These are phyloP conservation scores for Halcyon leucocephala DNA, from an alignment of 2,797 vertebrate species.

Conservation along the genomic window DNA sequence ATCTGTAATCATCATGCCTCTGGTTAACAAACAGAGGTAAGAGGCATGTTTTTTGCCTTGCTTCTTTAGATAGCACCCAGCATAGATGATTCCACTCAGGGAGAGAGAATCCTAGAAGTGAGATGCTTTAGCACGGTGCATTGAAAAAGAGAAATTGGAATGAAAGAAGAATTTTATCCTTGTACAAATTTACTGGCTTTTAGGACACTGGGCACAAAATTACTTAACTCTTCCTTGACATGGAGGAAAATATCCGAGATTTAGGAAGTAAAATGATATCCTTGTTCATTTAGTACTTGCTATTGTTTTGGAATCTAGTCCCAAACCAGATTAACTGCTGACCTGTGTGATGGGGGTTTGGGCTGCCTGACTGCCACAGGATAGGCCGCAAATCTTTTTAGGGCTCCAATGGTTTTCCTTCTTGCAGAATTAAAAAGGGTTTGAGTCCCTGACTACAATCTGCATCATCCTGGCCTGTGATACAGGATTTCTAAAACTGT, in stretches of 20 bases:
- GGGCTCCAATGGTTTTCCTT: not conserved
- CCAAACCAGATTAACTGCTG: not conserved
- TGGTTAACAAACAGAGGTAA: not conserved
- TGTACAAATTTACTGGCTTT: not conserved
- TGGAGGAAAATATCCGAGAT: not conserved
- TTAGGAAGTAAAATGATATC: not conserved
- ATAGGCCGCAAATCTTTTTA: not conserved
- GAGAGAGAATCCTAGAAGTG: not conserved
- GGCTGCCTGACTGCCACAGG: not conserved
- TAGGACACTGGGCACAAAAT: not conserved
- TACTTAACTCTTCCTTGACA: not conserved
- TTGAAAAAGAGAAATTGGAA: not conserved
- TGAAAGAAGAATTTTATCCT: not conserved
- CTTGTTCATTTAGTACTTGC: not conserved
- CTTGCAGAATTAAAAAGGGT: not conserved
- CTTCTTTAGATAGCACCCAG: not conserved
- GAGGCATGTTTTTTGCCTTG: not conserved
- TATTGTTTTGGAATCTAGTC: not conserved
- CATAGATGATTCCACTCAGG: not conserved
- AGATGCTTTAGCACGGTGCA: not conserved
- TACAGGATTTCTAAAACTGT: not conserved
- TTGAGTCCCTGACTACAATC: not conserved
- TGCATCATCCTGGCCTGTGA: not conserved
- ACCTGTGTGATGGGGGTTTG: not conserved
- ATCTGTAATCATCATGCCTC: not conserved